Evolutionary conservation across 2,113 vertebrate genomes (phyloP), one percentile per base, ranked within the genome.

Genomic region (Hydrochoerus hydrochaeris): DNA sequence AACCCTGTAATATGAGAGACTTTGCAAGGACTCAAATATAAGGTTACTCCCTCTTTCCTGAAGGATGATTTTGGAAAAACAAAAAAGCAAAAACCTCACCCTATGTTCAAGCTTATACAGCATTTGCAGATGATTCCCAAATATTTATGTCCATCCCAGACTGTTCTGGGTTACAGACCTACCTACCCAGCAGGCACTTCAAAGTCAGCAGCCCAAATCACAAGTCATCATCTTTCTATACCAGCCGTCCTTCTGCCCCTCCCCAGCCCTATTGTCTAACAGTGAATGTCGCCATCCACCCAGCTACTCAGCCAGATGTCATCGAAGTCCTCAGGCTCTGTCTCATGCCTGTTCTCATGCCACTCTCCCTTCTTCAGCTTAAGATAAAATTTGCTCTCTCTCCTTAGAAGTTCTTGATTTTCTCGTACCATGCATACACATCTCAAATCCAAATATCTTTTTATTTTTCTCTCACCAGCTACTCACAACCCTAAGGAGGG

Each of bases 1-100:
- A 97, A 98, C 97, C 97, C 97, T 98, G 97, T 98, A 98, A 97
- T 97, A 98, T 97, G 97, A 98, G 97, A 97, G 85, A 97, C 95
- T 97, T 95, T 96, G 95, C 90, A 97, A 97, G 85, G 86, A 96
- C 92, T 96, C 94, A 98, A 97, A 95, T 97, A 96, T 92, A 97
- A 98, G 95, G 97, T 98, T 97, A 97, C 96, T 97, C 96, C 92
- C 94, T 98, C 88, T 97, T 97, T 97, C 95, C 96, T 97, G 94
- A 96, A 90, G 94, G 92, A 97, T 96, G 96, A 98, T 96, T 98
- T 97, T 97, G 97, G 97, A 96, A 97, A 98, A 97, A 97, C 77
- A 97, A 96, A 96, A 98, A 95, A 97, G 96, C 94, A 95, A 97
- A 97, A 98, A 95, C 96, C 96, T 98, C 96, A 98, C 96, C 96